Base-by-base conservation (phyloP, 2,797 vertebrate species). In the Poliocrania exsul region DNA sequence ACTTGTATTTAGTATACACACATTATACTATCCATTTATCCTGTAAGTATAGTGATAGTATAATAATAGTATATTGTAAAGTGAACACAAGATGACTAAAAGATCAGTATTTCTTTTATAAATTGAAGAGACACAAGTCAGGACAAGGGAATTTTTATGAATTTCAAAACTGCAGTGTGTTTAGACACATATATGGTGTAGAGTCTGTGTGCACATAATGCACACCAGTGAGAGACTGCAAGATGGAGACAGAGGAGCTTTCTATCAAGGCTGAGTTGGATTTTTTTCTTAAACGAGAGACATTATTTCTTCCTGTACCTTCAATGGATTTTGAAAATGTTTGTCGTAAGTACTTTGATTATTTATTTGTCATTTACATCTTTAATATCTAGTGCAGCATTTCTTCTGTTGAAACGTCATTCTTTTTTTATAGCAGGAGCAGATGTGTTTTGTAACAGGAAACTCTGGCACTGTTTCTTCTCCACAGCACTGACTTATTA, bases 391-490 rank as follows among this genome's bases (percentile, higher is more conserved):
- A 73, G 61, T 40, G 40, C 38, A 74, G 26, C 11, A 18, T 85
- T 89, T 92, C 89, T 46, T 90, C 16, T 81, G 28, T 67, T 73
- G 60, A 91, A 91, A 50, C 2, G 2, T 80, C 35, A 33, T 81
- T 33, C 5, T 73, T 88, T 90, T 92, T 95, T 89, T 84, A 58
- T 82, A 94, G 62, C n/a, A 74, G 44, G 13, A 90, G 13, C 61
- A 40, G 57, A 14, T 88, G 53, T 83, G 58, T 64, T 81, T 90
- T 94, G 47, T 89, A 93, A 90, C 58, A 69, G 62, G 79, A 80
- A 71, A 89, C 79, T 92, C 47, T 87, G 81, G 50, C 53, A 11
- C 57, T 90, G 67, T 54, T 82, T 95, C 67, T 95, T 73, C 93
- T 92, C 81, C 58, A 75, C 51, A 33, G 37, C 79, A 64, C 50